Conservation (phyloP, 2,113 vertebrate genomes). For the Datnioides undecimradiatus region DNA sequence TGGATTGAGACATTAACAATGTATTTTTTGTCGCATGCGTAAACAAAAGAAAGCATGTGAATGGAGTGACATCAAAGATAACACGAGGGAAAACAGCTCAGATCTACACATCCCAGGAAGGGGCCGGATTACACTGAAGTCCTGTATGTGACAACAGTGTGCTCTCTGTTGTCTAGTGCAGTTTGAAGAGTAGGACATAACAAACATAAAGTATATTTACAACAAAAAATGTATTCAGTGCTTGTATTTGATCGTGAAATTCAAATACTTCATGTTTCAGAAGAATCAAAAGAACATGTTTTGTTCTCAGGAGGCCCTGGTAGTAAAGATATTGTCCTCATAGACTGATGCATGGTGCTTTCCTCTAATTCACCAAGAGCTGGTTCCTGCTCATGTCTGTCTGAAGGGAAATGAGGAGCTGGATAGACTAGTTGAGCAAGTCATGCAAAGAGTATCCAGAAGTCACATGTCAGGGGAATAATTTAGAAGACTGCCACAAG, state of each 20-base stretch:
- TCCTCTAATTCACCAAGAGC: neutral
- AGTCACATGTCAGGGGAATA: neutral
- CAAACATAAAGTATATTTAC: too few relatives aligned
- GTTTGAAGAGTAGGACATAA: too few relatives aligned
- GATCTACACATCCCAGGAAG: neutral
- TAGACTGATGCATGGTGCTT: neutral
- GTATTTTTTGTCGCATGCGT: neutral
- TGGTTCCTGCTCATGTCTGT: neutral
- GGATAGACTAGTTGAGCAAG: neutral
- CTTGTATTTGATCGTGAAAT: too few relatives aligned
- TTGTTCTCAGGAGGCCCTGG: too few relatives aligned
- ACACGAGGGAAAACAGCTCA: neutral
- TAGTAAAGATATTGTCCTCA: neutral
- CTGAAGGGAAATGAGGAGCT: neutral
- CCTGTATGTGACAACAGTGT: neutral
- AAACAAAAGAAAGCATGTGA: constrained; percentile 10
- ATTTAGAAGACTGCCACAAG: neutral
- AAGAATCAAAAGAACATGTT: neutral
- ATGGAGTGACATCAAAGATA: neutral
- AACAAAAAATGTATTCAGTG: too few relatives aligned
- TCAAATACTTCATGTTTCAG: neutral
- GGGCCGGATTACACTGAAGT: neutral
- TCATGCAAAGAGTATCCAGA: neutral
- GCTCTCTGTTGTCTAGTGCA: neutral
- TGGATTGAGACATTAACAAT: neutral